Conservation (phyloP, 2,113 vertebrate genomes). For the Potamarius usumacintae region DNA sequence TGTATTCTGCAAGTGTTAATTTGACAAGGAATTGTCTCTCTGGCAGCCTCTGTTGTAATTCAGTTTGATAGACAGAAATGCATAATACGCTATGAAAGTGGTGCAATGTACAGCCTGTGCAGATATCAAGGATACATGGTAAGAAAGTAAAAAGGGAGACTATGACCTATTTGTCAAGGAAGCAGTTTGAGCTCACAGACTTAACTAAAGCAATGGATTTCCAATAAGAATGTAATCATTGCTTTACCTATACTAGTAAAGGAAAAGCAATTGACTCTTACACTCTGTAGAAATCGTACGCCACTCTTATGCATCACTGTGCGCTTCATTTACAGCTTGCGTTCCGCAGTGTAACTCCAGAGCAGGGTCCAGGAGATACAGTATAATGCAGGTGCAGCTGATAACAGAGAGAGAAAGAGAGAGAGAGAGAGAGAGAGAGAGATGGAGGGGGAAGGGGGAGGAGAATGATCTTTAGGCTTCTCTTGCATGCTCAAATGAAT, state of each 20-base stretch:
- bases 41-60: neutral
- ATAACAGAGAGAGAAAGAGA: slow-evolving; percentile 17
- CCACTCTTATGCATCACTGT: slow-evolving; percentile 4
- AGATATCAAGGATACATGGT: neutral
- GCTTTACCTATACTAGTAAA: neutral
- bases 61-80: neutral
- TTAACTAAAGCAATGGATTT: neutral
- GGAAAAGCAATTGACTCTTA: slow-evolving; percentile 31
- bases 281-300: neutral
- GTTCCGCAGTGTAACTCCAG: slow-evolving; percentile 38
- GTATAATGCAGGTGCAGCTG: slow-evolving; percentile 25
- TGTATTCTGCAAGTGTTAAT: neutral
- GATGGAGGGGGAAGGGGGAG: neutral
- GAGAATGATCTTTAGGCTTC: slow-evolving; percentile 46
- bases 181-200: neutral
- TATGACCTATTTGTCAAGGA: neutral
- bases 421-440: neutral
- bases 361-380: slow-evolving; percentile 21
- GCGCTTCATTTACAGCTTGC: slow-evolving; percentile 10
- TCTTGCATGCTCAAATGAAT: slow-evolving; percentile 54
- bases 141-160: neutral
- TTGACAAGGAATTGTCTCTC: neutral
- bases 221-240: neutral
- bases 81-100: neutral
- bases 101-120: slow-evolving; percentile 2